Percentiles rank a stretch among this genome's conserved stretches.
These are phyloP conservation scores for Tipula confusa DNA, from an alignment of 2,888 invertebrate species.

Conservation along the genomic window DNA sequence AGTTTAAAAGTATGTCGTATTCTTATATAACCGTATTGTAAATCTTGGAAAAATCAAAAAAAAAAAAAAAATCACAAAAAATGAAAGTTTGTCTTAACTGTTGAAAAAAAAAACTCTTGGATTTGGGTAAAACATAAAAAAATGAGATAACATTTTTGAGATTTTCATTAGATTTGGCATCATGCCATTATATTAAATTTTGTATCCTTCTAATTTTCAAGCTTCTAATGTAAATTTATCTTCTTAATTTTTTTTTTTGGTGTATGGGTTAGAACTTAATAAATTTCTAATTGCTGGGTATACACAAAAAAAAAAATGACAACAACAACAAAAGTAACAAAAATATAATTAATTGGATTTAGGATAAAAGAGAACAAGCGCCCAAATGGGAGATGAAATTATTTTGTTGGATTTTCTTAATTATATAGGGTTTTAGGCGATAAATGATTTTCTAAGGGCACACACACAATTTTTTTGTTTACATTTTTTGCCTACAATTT, in stretches of 20 bases:
- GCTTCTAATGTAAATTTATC: not conserved
- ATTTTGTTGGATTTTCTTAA: not conserved
- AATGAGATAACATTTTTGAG: not conserved
- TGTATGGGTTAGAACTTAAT: not conserved
- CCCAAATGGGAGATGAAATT: not conserved
- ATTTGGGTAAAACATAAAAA: not conserved
- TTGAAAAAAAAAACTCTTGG: too few relatives aligned
- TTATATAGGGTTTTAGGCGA: not conserved
- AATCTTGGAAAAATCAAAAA: too few relatives aligned
- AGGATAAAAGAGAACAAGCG: not conserved
- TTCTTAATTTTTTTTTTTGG: not conserved
- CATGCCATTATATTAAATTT: not conserved
- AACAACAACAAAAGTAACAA: not conserved
- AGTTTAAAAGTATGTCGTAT: too few relatives aligned
- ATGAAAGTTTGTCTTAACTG: too few relatives aligned
- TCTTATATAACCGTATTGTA: too few relatives aligned
- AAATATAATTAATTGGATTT: conserved; percentile 14
- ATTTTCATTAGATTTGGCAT: conserved; percentile 3
- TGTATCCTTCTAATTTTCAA: not conserved
- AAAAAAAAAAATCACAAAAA: too few relatives aligned
- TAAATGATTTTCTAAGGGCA: not conserved
- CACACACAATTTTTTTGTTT: too few relatives aligned
- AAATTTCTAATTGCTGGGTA: not conserved
- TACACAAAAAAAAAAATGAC: not conserved
- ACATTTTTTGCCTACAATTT: too few relatives aligned